phyloP scores from a whole-genome alignment of 2,888 invertebrate genomes.

The Watsonalla cultraria region DNA sequence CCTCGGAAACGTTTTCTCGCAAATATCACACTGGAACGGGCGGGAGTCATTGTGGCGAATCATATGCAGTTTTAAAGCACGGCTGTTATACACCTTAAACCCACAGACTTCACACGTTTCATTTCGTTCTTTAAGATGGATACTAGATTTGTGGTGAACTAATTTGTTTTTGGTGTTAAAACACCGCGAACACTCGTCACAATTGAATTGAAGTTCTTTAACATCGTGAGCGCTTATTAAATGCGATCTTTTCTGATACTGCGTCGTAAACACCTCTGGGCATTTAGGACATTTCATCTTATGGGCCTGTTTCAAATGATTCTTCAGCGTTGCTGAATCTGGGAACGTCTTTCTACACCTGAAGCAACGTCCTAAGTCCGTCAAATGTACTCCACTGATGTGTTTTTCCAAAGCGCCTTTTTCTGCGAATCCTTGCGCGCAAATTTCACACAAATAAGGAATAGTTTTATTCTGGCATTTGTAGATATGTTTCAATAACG shows the following conservation, averaged over 20 bases:
- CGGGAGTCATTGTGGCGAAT: constrained; percentile 55
- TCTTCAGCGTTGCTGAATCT: background rate
- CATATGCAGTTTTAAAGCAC: constrained; percentile 39
- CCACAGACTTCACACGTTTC: constrained; percentile 2
- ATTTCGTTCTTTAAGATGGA: constrained; percentile 2
- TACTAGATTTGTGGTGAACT: background rate
- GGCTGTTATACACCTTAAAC: constrained; percentile 13
- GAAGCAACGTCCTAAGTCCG: background rate
- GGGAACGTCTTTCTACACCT: background rate
- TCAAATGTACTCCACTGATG: background rate
- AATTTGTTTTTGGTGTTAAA: constrained; percentile 4
- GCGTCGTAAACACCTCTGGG: background rate
- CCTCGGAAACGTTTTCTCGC: constrained; percentile 61
- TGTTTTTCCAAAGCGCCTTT: constrained; percentile 4
- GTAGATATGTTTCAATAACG: constrained; percentile 39
- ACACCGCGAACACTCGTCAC: constrained; percentile 25
- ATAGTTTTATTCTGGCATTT: constrained; percentile 40
- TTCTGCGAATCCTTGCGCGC: background rate
- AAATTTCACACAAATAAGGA: constrained; percentile 45
- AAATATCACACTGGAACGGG: constrained; percentile 54
- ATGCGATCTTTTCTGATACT: constrained; percentile 3
- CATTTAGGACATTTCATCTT: background rate
- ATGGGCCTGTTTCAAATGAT: background rate
- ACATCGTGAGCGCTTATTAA: constrained; percentile 1
- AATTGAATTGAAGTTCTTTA: constrained; percentile 18